Base-by-base conservation (phyloP, 1,140 invertebrate genomes). In the Bicyclus anynana region DNA sequence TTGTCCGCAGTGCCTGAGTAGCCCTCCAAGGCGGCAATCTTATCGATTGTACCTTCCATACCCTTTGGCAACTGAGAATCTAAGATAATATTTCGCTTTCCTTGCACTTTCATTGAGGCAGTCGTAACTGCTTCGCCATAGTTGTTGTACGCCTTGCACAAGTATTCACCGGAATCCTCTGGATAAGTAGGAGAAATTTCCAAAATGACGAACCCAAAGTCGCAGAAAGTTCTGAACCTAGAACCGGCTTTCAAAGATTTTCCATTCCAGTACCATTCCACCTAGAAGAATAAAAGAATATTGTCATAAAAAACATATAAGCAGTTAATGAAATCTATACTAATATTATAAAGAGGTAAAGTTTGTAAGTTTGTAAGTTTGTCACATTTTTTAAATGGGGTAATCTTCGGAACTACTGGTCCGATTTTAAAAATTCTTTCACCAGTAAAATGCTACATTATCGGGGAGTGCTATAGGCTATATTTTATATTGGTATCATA, bases 201-300 rank as follows among this genome's bases (percentile, higher is more conserved):
- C 59, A 97, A 87, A 67, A 98, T 97, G 12, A 97, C 96, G 77
- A 98, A 98, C 40, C 97, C 97, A 89, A 98, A 98, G 82, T 98
- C 97, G 77, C 96, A 96, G 93, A 98, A 98, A 44, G 95, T 97
- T 47, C 96, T 93, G 89, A 98, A 97, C 64, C 97, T 91, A 12
- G 96, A 97, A 48, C 95, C 96, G 29, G 96, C 95, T 85, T 93
- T 94, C 37, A 98, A 87, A 18, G 96, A 94, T 89, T 97, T 95
- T 50, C 96, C 96, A 85, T 98, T 97, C 94, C 95, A 97, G 89
- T 95, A 97, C 97, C 97, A 98, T 91, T 98, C 96, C 20, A 98
- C 95, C 91, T 93, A 59, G 59, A 82, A 79, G 29, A 53, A 53
- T 7, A 40, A 27, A 35, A 52, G 21, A 23, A 7, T 0, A n/a